Evolutionary conservation across 2,888 invertebrate genomes (phyloP).

Genomic region (Poecilus cupreus): DNA sequence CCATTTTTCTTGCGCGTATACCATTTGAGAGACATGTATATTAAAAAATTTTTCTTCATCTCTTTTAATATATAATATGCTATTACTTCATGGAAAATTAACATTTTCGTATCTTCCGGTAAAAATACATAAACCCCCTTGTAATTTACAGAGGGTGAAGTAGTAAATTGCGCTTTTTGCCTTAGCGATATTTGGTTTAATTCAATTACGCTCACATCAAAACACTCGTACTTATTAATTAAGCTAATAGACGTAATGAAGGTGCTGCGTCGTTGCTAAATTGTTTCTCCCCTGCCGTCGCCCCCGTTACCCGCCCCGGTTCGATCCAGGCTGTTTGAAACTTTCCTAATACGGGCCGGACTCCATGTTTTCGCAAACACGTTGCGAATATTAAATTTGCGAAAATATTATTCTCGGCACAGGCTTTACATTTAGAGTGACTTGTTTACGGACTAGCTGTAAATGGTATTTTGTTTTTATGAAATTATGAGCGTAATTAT

Average conservation of each 20-base stretch:
- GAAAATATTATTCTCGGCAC: neutral
- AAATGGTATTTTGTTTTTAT: neutral
- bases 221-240: conserved; percentile 25
- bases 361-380: neutral
- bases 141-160: too few species aligned
- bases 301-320: neutral
- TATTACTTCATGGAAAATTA: too few species aligned
- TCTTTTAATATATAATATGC: too few species aligned
- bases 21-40: too few species aligned
- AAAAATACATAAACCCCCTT: too few species aligned
- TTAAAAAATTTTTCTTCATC: too few species aligned
- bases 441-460: neutral
- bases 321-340: neutral
- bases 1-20: too few species aligned
- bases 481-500: conserved; percentile 13
- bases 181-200: neutral
- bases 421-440: neutral
- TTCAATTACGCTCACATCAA: conserved; percentile 12
- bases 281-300: neutral
- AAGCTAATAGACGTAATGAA: conserved; percentile 28
- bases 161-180: neutral
- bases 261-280: conserved; percentile 8
- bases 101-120: too few species aligned
- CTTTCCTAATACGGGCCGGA: neutral
- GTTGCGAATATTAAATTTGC: conserved; percentile 11